phyloP scores from a whole-genome alignment of 2,113 vertebrate genomes.

The Echinops telfairi region DNA sequence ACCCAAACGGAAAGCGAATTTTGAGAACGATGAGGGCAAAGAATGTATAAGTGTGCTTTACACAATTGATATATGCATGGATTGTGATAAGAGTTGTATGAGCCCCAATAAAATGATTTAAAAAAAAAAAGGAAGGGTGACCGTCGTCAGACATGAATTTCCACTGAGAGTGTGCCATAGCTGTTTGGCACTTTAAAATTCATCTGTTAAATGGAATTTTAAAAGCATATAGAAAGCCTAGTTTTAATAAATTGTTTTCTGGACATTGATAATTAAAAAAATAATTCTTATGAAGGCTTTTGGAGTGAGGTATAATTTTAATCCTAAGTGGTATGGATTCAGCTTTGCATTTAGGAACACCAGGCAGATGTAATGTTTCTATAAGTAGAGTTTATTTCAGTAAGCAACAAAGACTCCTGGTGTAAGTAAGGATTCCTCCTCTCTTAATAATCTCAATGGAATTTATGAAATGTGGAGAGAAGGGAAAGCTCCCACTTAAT shows the following conservation, averaged over 20 bases:
- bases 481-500: neutral
- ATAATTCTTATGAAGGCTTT: conserved; percentile 49
- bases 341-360: neutral
- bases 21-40: no score
- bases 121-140: no score
- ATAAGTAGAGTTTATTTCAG: neutral
- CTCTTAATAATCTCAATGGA: neutral
- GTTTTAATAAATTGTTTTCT: conserved; percentile 53
- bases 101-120: no score
- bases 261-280: conserved; percentile 62
- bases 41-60: no score
- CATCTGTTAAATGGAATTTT: conserved; percentile 67
- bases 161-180: conserved; percentile 44
- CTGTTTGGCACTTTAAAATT: conserved; percentile 66
- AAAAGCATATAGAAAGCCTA: conserved; percentile 41
- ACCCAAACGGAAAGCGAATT: no score
- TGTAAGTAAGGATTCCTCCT: neutral
- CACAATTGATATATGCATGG: no score
- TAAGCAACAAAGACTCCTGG: neutral
- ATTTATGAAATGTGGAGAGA: neutral
- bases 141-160: conserved; percentile 62
- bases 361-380: neutral
- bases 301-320: conserved; percentile 44
- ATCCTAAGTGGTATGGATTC: conserved; percentile 24
- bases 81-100: no score